phyloP scores from a whole-genome alignment of 2,113 vertebrate genomes.

The Eidolon helvum region DNA sequence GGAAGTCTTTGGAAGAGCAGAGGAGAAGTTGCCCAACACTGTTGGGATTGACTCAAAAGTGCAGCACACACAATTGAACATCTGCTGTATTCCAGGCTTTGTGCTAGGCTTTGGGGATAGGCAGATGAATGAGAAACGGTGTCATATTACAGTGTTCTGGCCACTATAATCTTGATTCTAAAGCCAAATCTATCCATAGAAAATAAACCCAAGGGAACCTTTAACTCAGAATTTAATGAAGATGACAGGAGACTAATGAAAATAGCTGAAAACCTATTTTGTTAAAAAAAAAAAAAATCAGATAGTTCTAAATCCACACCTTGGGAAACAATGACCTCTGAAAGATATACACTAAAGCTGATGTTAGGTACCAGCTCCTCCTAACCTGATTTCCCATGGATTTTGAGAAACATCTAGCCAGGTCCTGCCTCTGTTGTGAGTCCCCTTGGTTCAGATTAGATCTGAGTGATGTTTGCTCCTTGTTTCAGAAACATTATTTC shows the following conservation, averaged over 20 bases:
- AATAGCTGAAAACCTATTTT: not conserved
- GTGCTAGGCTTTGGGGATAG: not conserved
- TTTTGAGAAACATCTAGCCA: not conserved
- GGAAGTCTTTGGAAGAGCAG: not conserved
- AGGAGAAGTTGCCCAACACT: not conserved
- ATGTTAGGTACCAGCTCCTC: not conserved
- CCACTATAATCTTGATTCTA: not conserved
- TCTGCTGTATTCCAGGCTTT: rapidly evolving
- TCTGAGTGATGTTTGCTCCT: not conserved
- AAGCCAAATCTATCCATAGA: not conserved
- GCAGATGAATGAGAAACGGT: not conserved
- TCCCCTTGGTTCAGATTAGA: not conserved
- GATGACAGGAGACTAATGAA: not conserved
- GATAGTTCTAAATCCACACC: not conserved
- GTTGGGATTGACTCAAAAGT: not conserved
- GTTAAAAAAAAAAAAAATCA: not conserved
- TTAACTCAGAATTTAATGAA: not conserved
- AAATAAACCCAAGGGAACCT: not conserved
- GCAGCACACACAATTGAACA: not conserved
- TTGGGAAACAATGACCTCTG: not conserved
- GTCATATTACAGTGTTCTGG: not conserved
- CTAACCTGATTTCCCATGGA: not conserved
- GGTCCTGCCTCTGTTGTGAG: not conserved
- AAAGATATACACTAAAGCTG: not conserved
- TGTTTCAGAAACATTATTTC: not conserved